Evolutionary conservation across 2,113 vertebrate genomes (phyloP), one percentile per base, ranked within the genome.

Genomic region (Columba janthina): DNA sequence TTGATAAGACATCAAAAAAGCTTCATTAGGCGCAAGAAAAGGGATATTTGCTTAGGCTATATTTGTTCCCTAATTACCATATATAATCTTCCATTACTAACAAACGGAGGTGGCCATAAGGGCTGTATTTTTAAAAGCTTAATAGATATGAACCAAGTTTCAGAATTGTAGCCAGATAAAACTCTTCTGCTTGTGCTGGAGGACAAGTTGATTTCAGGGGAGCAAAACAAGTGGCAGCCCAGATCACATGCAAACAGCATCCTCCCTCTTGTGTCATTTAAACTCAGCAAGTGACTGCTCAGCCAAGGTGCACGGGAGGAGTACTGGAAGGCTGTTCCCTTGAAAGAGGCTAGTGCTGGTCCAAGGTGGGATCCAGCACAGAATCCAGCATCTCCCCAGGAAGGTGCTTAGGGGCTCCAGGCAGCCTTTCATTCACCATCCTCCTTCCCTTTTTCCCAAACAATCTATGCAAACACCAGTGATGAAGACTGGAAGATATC

Each of bases 1-100:
- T 81, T 18, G 80, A 36, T 88, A 85, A 66, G 19, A 72, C 78
- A 93, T 82, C 89, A 91, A 82, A 94, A 46, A 91, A 94, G 46
- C 77, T 89, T 44, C 24, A 2, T 46, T 11, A 57, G 28, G 78
- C 62, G 44, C 25, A 57, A 82, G 56, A 57, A 53, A 71, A 85
- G 12, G 66, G 58, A 10, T 65, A 22, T 94, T 89, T 72, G 54
- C 51, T 83, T 5, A 18, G 81, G 65, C 60, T 32, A 5, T 24
- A 51, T 24, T 51, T 0, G 0, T 31, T 60, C 65, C 64, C 14
- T 56, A 16, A 75, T 90, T 84, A 12, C 32, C 36, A 38, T 12
- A 0, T 2, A 2, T 8, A 19, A 40, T 26, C 46, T 87, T 46
- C 65, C 26, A 51, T 38, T 36, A 3, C 4, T 72, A 82, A 40